Evolutionary conservation across 2,888 invertebrate species (phyloP), one percentile per base, ranked within the genome.

Genomic region (Eristalinus sepulchralis): DNA sequence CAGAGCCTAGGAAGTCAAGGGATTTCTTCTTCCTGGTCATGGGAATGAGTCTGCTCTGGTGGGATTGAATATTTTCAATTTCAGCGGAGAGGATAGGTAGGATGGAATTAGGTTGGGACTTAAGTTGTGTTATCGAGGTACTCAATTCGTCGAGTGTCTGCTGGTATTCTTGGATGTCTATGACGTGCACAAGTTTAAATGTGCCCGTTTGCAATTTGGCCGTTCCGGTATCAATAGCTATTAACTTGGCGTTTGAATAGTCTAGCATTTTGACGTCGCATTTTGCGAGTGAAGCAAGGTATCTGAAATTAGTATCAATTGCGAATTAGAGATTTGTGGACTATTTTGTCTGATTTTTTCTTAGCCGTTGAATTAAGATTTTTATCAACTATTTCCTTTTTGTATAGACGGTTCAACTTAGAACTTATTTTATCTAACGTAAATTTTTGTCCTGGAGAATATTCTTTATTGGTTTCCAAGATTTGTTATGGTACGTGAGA

Each of bases 1-100:
- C 67, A 0, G 67, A 53, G 11, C 83, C 73, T n/a, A 83, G 22
- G 33, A 80, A 75, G 31, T 79, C 75, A 22, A 84, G 20, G 57
- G 75, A 73, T 39, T 64, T 59, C 66, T 72, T 79, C n/a, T 22
- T 11, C 22, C 8, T 57, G 10, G n/a, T 71, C 10, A 36, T 39
- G 1, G 60, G 59, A n/a, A 27, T 71, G 9, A 60, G 59, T 71
- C 60, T 24, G 24, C 60, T 71, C 13, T 57, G 11, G 24, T 71
- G 39, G 24, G 17, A 36, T 60, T 71, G 70, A 0, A 31, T 70
- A 1, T 59, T 13, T 34, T 53, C 24, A 22, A 60, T 71, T 36
- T 60, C 60, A 17, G 27, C 27, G 27, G 27, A 27, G 27, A 27
- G 27, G 27, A 27, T 60, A 39, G 8, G 22, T 39, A 24, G 59